Percentiles rank a stretch among this genome's conserved stretches.
Evolutionary conservation across 2,888 invertebrate species (phyloP).

Genomic region (Phaonia tiefii): DNA sequence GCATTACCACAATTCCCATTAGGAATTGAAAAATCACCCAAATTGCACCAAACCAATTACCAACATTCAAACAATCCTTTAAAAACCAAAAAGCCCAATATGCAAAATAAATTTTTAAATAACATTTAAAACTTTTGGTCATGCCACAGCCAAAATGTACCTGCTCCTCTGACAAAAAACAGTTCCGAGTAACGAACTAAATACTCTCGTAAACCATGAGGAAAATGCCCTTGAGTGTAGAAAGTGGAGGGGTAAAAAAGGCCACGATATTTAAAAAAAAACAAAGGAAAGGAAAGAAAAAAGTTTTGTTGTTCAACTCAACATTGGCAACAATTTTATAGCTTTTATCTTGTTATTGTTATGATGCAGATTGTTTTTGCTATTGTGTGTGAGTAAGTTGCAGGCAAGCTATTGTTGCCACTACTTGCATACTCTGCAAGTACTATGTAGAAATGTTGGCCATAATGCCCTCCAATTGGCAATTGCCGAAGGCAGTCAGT

Average conservation of each 20-base stretch:
- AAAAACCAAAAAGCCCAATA: not conserved
- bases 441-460: constrained; percentile 6
- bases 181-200: not conserved
- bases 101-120: not conserved
- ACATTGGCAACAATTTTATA: constrained; percentile 54
- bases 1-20: too few species aligned
- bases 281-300: constrained; percentile 32
- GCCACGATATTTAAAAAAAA: constrained; percentile 19
- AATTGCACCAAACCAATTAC: too few species aligned
- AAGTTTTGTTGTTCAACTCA: constrained; percentile 43
- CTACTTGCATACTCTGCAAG: constrained; percentile 17
- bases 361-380: constrained; percentile 32
- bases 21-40: too few species aligned
- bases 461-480: constrained; percentile 26
- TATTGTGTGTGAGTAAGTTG: constrained; percentile 11
- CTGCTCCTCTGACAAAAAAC: constrained; percentile 11
- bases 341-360: constrained; percentile 59
- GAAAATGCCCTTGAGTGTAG: constrained; percentile 51
- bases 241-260: too few species aligned
- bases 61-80: not conserved
- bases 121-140: not conserved
- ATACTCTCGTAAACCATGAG: not conserved
- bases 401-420: constrained; percentile 54
- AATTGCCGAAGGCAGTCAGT: constrained; percentile 23
- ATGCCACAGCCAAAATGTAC: not conserved